Evolutionary conservation across 2,888 invertebrate species (phyloP).

Genomic region (Synergus umbraculus): DNA sequence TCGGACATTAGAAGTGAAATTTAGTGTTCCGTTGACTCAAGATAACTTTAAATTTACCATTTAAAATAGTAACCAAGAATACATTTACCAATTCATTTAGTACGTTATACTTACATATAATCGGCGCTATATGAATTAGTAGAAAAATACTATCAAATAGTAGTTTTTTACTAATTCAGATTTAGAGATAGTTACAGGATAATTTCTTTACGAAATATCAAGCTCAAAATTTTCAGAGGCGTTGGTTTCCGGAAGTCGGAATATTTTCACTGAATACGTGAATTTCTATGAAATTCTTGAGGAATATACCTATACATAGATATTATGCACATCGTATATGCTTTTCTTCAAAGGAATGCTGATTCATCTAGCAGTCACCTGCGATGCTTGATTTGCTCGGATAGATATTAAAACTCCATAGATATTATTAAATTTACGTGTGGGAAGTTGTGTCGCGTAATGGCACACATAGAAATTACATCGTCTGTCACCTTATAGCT

Average conservation of each 20-base stretch:
- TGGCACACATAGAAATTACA: slow-evolving; percentile 4
- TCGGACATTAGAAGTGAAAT: too few species aligned
- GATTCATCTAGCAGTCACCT: slow-evolving; percentile 1
- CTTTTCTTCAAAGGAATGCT: slow-evolving; percentile 17
- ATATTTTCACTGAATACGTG: neutral
- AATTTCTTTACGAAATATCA: neutral
- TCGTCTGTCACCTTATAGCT: slow-evolving; percentile 29
- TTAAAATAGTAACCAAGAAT: too few species aligned
- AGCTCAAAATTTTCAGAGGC: neutral
- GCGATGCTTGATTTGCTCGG: slow-evolving; percentile 18
- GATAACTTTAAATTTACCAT: too few species aligned
- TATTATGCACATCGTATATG: neutral
- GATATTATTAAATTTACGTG: slow-evolving; percentile 31
- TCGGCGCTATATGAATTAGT: too few species aligned
- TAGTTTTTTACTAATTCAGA: too few species aligned
- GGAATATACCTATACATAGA: neutral
- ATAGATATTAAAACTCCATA: slow-evolving; percentile 25
- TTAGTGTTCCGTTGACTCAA: too few species aligned
- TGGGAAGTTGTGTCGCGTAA: slow-evolving; percentile 36
- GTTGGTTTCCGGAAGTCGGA: neutral
- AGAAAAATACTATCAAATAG: too few species aligned
- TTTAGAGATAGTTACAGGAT: too few species aligned
- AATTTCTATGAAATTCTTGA: neutral
- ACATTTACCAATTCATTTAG: too few species aligned
- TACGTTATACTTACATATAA: too few species aligned